phyloP scores from a whole-genome alignment of 2,888 invertebrate species.

The Cremastinae sp. region DNA sequence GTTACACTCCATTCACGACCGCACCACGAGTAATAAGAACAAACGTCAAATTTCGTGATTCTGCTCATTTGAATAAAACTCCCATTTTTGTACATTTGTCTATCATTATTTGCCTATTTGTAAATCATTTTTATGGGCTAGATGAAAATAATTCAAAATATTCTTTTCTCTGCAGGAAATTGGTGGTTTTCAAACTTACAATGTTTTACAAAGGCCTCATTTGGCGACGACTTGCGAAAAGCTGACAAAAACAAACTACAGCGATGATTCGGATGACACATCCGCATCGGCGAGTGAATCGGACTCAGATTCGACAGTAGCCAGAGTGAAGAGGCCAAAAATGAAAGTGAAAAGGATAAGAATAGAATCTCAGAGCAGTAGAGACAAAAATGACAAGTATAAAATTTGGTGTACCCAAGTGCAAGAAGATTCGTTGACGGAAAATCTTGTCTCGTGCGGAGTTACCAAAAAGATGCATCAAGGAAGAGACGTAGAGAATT shows the following conservation, averaged over 20 bases:
- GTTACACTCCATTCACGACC: slow-evolving; percentile 62
- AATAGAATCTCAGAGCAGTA: slow-evolving; percentile 77
- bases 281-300: slow-evolving; percentile 84
- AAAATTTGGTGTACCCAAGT: slow-evolving; percentile 87
- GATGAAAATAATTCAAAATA: background rate
- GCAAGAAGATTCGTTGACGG: slow-evolving; percentile 90
- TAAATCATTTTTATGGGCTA: background rate
- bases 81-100: background rate
- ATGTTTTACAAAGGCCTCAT: slow-evolving; percentile 76
- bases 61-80: no score
- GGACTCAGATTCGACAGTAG: slow-evolving; percentile 80
- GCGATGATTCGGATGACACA: slow-evolving; percentile 82
- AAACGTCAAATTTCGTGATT: no score
- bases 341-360: slow-evolving; percentile 79
- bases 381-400: slow-evolving; percentile 85
- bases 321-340: slow-evolving; percentile 82
- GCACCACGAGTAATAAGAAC: no score
- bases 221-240: slow-evolving; percentile 65
- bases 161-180: slow-evolving; percentile 65
- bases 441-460: slow-evolving; percentile 89
- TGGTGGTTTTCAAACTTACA: slow-evolving; percentile 76
- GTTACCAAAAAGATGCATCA: slow-evolving; percentile 85
- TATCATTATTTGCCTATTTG: no score
- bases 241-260: slow-evolving; percentile 81
- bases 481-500: slow-evolving; percentile 87